Base-by-base conservation (phyloP, 2,113 vertebrate species). In the Speoplatyrhinus poulsoni region DNA sequence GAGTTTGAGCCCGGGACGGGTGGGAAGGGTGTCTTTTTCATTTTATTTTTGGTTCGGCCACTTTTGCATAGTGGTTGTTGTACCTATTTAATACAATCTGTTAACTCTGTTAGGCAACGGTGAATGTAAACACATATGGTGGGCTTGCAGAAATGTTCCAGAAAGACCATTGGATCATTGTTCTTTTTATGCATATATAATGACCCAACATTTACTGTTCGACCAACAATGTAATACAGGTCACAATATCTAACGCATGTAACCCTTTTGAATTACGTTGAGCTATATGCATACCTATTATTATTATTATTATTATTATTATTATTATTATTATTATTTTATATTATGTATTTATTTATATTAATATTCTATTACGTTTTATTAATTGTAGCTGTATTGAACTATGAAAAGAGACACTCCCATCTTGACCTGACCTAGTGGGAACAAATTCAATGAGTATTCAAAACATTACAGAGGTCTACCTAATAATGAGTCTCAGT, bases 51-150 rank as follows among this genome's bases (percentile, higher is more conserved):
- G 0, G 63, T 59, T 52, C 69, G 69, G 76, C 72, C 70, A 47
- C 69, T 81, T 67, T 64, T 66, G 68, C 71, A 48, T 61, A 60
- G 80, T 46, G 33, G 69, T 66, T 79, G 80, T 82, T 85, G 85
- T 86, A 72, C 75, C 70, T 79, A 72, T 80, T 76, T 85, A 75
- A 83, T 73, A 74, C 72, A 73, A 72, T 73, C 76, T 82, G 85
- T 88, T 84, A 86, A 79, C 82, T 82, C 76, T 81, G 56, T 82
- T 85, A 86, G 85, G 82, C 82, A 69, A 74, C 65, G 66, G 80
- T 79, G 77, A 72, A 85, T 85, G 86, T 87, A 74, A 87, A 88
- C 85, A 86, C 73, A 72, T 81, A 77, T 17, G 74, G 61, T 72
- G 26, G 79, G 78, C 36, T 84, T 76, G 36, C 77, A 81, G 77